Base-by-base conservation (phyloP, 2,888 invertebrate genomes). In the Drosophila anceps region DNA sequence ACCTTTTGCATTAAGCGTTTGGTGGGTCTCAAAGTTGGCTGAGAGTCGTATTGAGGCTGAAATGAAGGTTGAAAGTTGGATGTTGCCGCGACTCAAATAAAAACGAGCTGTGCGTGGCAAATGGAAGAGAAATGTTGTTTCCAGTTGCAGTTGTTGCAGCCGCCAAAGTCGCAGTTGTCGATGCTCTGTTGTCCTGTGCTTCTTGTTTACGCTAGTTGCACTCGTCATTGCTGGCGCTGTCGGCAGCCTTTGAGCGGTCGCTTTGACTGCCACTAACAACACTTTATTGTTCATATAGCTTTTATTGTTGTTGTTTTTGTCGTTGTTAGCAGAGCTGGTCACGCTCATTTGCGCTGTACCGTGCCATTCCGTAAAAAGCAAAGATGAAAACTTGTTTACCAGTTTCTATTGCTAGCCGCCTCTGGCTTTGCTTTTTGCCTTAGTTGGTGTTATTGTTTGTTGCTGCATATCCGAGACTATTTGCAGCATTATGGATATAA, bases 361-460 rank as follows among this genome's bases (percentile, higher is more conserved):
- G 29, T 37, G 37, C 29, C 24, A 12, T 44, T 44, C 68, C 13
- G 55, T 39, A 35, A 39, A 59, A 59, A 79, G 73, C 70, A 74
- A 78, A 73, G 82, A 77, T 67, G 78, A 71, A 81, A 81, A 82
- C 88, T 89, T 84, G 81, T 80, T 87, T 81, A 73, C 81, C 70
- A 71, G 79, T 79, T 85, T 83, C 84, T 75, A 64, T 84, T 75
- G 73, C 73, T 71, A 67, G 58, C 54, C 46, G 65, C 71, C 68
- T 51, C 71, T 76, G 76, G 70, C 79, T 78, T 84, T 70, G 84
- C 76, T 72, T 79, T 79, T 73, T 62, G 78, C 73, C 51, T 60
- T 73, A 66, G 71, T 77, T 79, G 69, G 51, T 74, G 62, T 79
- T 87, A 75, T 77, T 89, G 78, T 77, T 76, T 78, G 79, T 81